Base-by-base conservation (phyloP, 2,888 invertebrate genomes). In the Cryptocheilus praepositus region DNA sequence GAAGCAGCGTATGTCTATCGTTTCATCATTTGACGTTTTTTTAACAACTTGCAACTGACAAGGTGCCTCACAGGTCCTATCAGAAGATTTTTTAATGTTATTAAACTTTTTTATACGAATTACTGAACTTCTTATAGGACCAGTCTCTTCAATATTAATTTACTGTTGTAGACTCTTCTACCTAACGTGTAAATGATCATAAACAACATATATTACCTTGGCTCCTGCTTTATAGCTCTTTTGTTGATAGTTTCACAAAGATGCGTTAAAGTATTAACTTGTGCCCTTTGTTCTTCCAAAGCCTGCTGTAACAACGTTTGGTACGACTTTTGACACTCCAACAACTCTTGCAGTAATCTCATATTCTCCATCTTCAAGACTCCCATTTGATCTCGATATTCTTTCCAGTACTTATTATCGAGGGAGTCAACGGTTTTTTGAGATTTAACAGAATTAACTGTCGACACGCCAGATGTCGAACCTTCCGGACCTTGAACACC, bases 321-420 rank as follows among this genome's bases (percentile, higher is more conserved):
- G 88, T 95, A 94, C 44, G 92, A 91, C 81, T 93, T 93, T 81
- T 96, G 95, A 60, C 92, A 92, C 43, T 95, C 95, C 56, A 96
- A 79, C 36, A 96, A 89, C 76, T 96, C 95, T 80, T 95, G 93
- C 70, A 94, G 90, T 69, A 95, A 88, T 81, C 93, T 94, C 83
- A 89, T 86, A 73, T 90, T 91, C 70, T 91, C 91, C 22, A 86
- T 72, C 66, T 90, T 89, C 11, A 90, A 74, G 3, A 81, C 81
- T 21, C 85, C 88, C 79, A 91, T 86, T 79, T 91, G 90, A 64
- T 91, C 90, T 15, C 89, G 86, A 68, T 89, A 89, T 60, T 90
- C 90, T 19, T 89, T 79, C 85, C 88, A 89, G 60, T 87, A 88
- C 64, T 87, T 88, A 67, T 85, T 86, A 69, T 89, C 85, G 67